Evolutionary conservation across 2,888 invertebrate species (phyloP).

Genomic region (Calliphora vomitoria): DNA sequence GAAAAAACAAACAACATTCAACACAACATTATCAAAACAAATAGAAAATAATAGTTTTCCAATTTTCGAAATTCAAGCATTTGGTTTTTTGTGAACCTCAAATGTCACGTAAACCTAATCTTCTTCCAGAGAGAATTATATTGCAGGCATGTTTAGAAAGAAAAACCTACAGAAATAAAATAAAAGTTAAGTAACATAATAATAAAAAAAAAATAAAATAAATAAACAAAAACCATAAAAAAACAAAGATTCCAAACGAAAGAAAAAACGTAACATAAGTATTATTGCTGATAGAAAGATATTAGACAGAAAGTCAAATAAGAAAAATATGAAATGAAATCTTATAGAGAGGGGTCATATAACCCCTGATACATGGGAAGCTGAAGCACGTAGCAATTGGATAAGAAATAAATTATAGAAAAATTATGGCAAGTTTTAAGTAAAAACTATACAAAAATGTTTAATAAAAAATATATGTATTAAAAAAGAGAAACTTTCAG

Average conservation of each 20-base stretch:
- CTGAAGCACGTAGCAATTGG: conserved; percentile 41
- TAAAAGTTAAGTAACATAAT: conserved; percentile 37
- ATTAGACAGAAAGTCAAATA: conserved; percentile 13
- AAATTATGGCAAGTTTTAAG: neutral
- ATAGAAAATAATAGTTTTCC: conserved; percentile 56
- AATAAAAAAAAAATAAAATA: conserved; percentile 1
- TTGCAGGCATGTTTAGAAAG: conserved; percentile 45
- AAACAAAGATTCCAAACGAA: conserved; percentile 22
- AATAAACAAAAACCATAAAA: conserved; percentile 3
- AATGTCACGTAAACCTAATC: conserved; percentile 72
- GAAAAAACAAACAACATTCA: neutral
- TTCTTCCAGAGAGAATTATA: conserved; percentile 52
- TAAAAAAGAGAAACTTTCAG: neutral
- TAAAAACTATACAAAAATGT: neutral
- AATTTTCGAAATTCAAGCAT: conserved; percentile 34
- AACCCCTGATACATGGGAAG: conserved; percentile 10
- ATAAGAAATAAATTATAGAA: conserved; percentile 30
- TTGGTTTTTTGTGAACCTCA: conserved; percentile 39
- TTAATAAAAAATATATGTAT: neutral
- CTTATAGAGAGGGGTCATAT: conserved; percentile 31
- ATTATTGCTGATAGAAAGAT: conserved; percentile 28
- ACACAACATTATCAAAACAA: conserved; percentile 36
- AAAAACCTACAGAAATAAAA: conserved; percentile 4
- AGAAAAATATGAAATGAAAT: conserved; percentile 21
- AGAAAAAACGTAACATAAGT: neutral